Evolutionary conservation across 2,797 vertebrate species (phyloP).

Genomic region (Cuniculus paca): DNA sequence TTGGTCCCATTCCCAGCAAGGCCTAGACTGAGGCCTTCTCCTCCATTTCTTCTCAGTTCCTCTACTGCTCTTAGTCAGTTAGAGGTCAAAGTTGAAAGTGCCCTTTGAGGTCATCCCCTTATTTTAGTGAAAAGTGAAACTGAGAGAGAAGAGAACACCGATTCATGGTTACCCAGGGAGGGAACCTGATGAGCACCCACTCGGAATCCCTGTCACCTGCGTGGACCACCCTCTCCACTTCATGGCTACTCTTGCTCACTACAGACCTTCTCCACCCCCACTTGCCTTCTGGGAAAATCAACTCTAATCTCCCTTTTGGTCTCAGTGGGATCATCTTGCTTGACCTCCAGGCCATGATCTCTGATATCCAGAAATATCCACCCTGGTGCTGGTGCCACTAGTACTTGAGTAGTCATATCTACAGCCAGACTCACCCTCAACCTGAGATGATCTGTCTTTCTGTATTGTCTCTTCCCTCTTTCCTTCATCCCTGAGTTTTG

Average conservation of each 20-base stretch:
- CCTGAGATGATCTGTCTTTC: background rate
- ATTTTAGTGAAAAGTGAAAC: slow-evolving; percentile 12
- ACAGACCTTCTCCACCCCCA: background rate
- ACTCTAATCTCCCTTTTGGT: slow-evolving; percentile 30
- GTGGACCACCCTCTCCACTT: background rate
- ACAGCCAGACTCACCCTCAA: slow-evolving; percentile 4
- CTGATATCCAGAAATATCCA: background rate
- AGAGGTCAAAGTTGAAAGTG: background rate
- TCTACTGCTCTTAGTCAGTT: background rate
- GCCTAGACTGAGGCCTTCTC: background rate
- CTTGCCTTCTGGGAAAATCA: background rate
- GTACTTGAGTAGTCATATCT: background rate
- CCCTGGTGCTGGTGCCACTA: background rate
- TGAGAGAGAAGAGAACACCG: background rate
- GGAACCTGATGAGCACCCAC: background rate
- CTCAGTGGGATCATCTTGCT: background rate
- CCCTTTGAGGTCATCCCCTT: slow-evolving; percentile 31
- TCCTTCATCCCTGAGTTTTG: background rate
- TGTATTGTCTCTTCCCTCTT: background rate
- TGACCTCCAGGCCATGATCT: background rate
- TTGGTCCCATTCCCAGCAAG: background rate
- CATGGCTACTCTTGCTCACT: background rate
- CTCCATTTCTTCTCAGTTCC: slow-evolving; percentile 16
- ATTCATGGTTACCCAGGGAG: background rate
- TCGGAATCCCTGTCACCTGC: background rate